These are phyloP conservation scores for Thecocarcelia acutangulata DNA, from an alignment of 2,888 invertebrate genomes.

Conservation along the genomic window DNA sequence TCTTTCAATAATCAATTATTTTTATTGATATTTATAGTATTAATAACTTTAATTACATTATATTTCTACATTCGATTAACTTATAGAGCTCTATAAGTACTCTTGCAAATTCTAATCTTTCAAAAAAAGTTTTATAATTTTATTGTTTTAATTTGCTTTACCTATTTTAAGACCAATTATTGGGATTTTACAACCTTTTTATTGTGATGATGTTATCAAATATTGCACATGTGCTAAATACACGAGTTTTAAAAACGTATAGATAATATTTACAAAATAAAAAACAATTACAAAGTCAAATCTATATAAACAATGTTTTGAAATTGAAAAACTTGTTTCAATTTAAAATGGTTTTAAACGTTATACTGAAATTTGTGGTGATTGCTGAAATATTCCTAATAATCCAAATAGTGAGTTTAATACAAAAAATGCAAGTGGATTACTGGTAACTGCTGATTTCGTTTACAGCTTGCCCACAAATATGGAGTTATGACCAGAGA, in stretches of 20 bases:
- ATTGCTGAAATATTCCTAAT: background rate
- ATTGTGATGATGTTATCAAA: background rate
- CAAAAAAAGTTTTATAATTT: too few species aligned
- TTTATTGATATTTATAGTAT: too few species aligned
- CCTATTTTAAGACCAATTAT: too few species aligned
- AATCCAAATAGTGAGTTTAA: slow-evolving; percentile 8
- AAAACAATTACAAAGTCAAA: background rate
- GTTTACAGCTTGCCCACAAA: slow-evolving; percentile 3
- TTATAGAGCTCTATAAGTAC: too few species aligned
- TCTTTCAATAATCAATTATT: too few species aligned
- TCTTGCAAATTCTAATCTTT: too few species aligned
- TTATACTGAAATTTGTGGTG: background rate
- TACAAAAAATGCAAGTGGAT: background rate
- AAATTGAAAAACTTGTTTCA: background rate
- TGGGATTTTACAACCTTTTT: too few species aligned
- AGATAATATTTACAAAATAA: slow-evolving; percentile 2
- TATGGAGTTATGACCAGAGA: background rate
- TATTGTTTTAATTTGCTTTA: too few species aligned
- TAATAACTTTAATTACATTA: too few species aligned
- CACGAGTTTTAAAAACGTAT: background rate
- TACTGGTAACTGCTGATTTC: background rate
- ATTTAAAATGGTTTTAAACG: background rate
- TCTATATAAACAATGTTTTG: slow-evolving; percentile 3
- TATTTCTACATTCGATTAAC: too few species aligned
- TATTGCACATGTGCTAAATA: background rate